Evolutionary conservation across 2,888 invertebrate genomes (phyloP).

Genomic region (Opisthograptis luteolata): DNA sequence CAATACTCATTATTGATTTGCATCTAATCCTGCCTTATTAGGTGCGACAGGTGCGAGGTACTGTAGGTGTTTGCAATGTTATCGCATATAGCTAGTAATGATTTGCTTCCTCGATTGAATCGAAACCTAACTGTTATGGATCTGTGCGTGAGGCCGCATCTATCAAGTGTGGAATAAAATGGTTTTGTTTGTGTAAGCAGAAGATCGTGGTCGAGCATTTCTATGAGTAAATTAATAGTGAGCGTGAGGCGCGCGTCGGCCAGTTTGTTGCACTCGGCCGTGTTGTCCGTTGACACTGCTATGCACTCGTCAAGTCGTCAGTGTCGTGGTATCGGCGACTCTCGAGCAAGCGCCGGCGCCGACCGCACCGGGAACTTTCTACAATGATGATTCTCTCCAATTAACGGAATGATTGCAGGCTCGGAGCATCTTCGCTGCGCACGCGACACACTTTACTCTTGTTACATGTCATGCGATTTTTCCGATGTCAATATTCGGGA

Average conservation of each 20-base stretch:
- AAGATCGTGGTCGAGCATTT: constrained; percentile 51
- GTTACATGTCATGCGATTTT: constrained; percentile 55
- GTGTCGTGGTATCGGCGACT: constrained; percentile 22
- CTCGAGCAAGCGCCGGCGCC: constrained; percentile 28
- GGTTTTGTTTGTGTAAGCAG: constrained; percentile 33
- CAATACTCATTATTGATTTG: constrained; percentile 66
- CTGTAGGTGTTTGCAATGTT: constrained; percentile 28
- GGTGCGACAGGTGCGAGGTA: constrained; percentile 51
- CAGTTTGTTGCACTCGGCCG: constrained; percentile 72
- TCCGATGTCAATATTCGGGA: constrained; percentile 30
- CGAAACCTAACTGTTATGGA: constrained; percentile 4
- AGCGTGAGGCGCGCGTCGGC: constrained; percentile 62
- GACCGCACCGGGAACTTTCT: constrained; percentile 64
- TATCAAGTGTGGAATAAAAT: constrained; percentile 5
- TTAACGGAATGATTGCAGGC: constrained; percentile 81
- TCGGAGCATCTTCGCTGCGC: constrained; percentile 66
- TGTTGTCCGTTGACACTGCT: constrained; percentile 70
- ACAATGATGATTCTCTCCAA: constrained; percentile 81
- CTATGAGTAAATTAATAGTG: constrained; percentile 60
- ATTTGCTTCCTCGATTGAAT: constrained; percentile 27
- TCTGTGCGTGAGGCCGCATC: constrained; percentile 21
- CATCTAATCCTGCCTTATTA: constrained; percentile 57
- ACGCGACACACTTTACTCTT: constrained; percentile 78
- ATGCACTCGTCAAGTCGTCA: constrained; percentile 42
- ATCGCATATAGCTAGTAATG: constrained; percentile 23